Percentiles rank a stretch among this genome's conserved stretches.
These are phyloP conservation scores for Terebella lapidaria DNA, from an alignment of 2,888 invertebrate species.

Conservation along the genomic window DNA sequence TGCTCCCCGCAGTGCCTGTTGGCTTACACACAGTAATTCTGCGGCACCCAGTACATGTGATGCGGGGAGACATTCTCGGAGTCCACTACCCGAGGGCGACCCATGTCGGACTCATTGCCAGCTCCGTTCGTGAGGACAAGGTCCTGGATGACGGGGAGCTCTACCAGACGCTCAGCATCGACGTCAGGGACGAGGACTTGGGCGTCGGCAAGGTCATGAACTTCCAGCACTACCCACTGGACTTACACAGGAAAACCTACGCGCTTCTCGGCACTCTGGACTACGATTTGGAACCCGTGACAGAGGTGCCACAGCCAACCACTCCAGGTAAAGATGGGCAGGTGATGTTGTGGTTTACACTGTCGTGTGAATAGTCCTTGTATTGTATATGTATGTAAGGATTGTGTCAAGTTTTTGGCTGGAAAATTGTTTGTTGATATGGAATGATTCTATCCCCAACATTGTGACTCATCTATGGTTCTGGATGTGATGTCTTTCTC, in stretches of 20 bases:
- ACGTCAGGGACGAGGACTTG: conserved; percentile 35
- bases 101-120: conserved; percentile 36
- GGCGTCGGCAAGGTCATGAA: conserved; percentile 28
- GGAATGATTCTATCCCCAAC: too few species aligned
- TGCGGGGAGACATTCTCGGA: conserved; percentile 46
- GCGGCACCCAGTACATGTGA: conserved; percentile 30
- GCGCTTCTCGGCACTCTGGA: conserved; percentile 23
- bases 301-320: background rate
- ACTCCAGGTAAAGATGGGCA: background rate
- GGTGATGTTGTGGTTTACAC: too few species aligned
- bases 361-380: background rate
- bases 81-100: conserved; percentile 36
- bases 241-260: conserved; percentile 26
- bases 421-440: too few species aligned
- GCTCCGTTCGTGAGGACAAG: conserved; percentile 27
- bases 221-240: conserved; percentile 2
- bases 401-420: background rate
- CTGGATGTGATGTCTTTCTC: too few species aligned
- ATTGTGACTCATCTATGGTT: too few species aligned
- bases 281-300: background rate
- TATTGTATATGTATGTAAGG: background rate
- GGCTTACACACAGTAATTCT: conserved; percentile 29
- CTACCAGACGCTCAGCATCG: conserved; percentile 37
- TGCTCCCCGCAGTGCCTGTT: conserved; percentile 30
- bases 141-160: conserved; percentile 28